phyloP scores from a whole-genome alignment of 2,797 vertebrate genomes.

The Columba guinea region DNA sequence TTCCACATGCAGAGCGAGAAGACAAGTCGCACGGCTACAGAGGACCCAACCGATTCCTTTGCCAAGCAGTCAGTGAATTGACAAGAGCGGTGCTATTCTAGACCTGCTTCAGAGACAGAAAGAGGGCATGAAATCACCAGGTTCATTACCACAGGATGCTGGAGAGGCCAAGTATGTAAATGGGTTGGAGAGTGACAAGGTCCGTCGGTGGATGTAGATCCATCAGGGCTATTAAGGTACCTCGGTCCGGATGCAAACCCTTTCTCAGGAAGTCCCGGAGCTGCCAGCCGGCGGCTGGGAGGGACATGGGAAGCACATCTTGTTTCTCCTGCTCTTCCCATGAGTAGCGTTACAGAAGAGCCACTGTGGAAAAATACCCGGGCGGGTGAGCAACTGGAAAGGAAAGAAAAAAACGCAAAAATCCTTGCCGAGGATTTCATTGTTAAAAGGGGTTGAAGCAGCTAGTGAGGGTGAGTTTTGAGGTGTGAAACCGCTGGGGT shows the following conservation, averaged over 20 bases:
- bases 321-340: slow-evolving; percentile 19
- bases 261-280: slow-evolving; percentile 29
- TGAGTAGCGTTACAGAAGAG: not conserved
- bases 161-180: slow-evolving; percentile 26
- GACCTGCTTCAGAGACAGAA: not conserved
- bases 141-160: slow-evolving; percentile 6
- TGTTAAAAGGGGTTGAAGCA: not conserved
- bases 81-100: not conserved
- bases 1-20: not conserved
- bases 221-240: slow-evolving; percentile 29
- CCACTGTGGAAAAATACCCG: not conserved
- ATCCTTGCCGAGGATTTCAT: not conserved
- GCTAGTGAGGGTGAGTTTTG: not conserved
- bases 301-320: not conserved
- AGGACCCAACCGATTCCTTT: not conserved
- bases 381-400: not conserved
- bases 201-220: not conserved
- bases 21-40: rapidly evolving
- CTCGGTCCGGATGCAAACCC: slow-evolving; percentile 3
- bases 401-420: not conserved
- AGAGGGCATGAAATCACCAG: not conserved
- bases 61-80: not conserved
- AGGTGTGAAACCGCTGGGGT: not conserved
- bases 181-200: not conserved
- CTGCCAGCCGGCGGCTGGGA: not conserved